phyloP scores from a whole-genome alignment of 53 echinoderm and acorn worm genomes.

The Hippasteria phrygiana region DNA sequence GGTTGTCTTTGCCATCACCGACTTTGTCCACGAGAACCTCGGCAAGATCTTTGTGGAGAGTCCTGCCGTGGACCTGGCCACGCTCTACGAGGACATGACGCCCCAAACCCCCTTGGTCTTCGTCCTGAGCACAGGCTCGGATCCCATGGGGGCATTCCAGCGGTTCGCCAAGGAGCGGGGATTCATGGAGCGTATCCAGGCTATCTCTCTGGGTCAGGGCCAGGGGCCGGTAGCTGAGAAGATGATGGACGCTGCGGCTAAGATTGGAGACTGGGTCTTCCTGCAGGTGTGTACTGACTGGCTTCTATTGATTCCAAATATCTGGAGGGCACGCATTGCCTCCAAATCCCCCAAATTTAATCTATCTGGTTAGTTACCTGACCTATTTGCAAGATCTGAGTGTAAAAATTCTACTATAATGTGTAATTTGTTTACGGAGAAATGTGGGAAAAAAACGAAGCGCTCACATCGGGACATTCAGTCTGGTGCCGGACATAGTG shows the following conservation, averaged over 20 bases:
- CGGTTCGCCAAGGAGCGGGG: constrained; percentile 94
- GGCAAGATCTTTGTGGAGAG: constrained; percentile 98
- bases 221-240: constrained; percentile 99
- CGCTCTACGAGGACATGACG: constrained; percentile 94
- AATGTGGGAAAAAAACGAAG: no score
- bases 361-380: no score
- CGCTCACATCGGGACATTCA: no score
- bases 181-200: constrained; percentile 94
- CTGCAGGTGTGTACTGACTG: constrained; percentile 74
- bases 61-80: constrained; percentile 92
- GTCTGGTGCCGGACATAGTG: no score
- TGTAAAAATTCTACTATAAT: no score
- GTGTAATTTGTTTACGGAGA: no score
- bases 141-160: constrained; percentile 99
- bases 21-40: constrained; percentile 97
- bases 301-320: not conserved
- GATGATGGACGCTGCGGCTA: constrained; percentile 86
- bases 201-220: constrained; percentile 98
- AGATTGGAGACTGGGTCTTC: constrained; percentile 99
- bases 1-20: constrained; percentile 98
- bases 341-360: no score
- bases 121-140: constrained; percentile 96
- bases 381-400: no score
- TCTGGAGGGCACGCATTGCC: not conserved
- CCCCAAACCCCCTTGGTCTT: constrained; percentile 92